A percentile compares a stretch with the other conserved stretches of the same genome.
Evolutionary conservation across 1,140 invertebrate genomes (phyloP).

Genomic region (Drosophila nigromelanica): DNA sequence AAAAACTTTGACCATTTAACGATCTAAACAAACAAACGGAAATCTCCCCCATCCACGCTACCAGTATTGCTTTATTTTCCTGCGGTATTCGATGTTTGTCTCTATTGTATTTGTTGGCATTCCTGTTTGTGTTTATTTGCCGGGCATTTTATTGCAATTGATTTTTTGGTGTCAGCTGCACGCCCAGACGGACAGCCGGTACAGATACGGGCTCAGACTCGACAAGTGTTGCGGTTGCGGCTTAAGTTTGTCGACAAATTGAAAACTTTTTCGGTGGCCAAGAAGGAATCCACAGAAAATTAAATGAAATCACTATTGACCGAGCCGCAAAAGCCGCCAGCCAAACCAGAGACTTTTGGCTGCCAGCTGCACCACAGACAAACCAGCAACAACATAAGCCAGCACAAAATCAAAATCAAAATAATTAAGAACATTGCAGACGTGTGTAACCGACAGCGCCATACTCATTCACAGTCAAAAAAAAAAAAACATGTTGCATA

Average conservation of each 20-base stretch:
- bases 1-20: conserved; percentile 75
- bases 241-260: conserved; percentile 79
- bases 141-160: conserved; percentile 74
- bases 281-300: conserved; percentile 14
- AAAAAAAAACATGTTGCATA: too few relatives aligned
- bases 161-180: conserved; percentile 80
- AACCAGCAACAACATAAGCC: background rate
- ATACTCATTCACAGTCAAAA: too few relatives aligned
- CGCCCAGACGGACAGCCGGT: conserved; percentile 32
- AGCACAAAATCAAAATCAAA: conserved; percentile 8
- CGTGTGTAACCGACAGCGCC: too few relatives aligned
- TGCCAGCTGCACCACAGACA: conserved; percentile 13
- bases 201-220: conserved; percentile 26
- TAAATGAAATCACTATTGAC: conserved; percentile 10
- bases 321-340: conserved; percentile 32
- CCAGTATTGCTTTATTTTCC: too few relatives aligned
- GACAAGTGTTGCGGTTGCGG: conserved; percentile 73
- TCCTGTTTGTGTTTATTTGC: conserved; percentile 60
- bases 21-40: conserved; percentile 60
- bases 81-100: background rate
- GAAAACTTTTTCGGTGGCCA: conserved; percentile 69
- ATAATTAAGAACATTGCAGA: background rate
- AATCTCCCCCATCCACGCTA: background rate
- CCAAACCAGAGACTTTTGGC: conserved; percentile 28
- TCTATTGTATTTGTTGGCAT: conserved; percentile 2